Conservation (phyloP, 1,140 invertebrate genomes). For the Nasonia giraulti region DNA sequence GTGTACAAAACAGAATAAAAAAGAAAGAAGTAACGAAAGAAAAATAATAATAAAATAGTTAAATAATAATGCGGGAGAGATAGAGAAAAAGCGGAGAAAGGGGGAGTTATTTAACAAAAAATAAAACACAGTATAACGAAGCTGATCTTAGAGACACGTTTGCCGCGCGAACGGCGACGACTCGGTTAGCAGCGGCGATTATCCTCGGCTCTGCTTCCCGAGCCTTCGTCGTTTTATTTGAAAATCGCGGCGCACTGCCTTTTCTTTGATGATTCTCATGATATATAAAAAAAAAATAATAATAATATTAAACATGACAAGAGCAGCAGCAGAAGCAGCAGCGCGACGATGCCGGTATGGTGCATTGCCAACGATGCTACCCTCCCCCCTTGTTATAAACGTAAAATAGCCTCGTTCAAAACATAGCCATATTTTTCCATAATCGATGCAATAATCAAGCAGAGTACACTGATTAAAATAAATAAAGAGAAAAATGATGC, state of each 20-base stretch:
- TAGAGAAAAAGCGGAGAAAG: slow-evolving; percentile 46
- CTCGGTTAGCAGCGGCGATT: not conserved
- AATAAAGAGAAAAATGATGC: slow-evolving; percentile 49
- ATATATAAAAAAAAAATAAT: slow-evolving; percentile 17
- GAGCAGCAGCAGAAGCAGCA: slow-evolving; percentile 53
- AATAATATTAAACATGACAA: slow-evolving; percentile 53
- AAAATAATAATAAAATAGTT: slow-evolving; percentile 53
- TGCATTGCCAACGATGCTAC: slow-evolving; percentile 32
- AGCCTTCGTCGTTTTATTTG: not conserved
- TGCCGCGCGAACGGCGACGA: slow-evolving; percentile 29
- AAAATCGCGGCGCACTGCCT: slow-evolving; percentile 56
- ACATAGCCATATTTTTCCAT: slow-evolving; percentile 76
- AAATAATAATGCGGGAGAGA: slow-evolving; percentile 55
- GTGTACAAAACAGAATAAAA: slow-evolving; percentile 59
- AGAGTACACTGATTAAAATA: slow-evolving; percentile 60
- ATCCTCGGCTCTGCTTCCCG: not conserved
- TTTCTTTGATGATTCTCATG: slow-evolving; percentile 60
- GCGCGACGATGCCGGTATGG: slow-evolving; percentile 49
- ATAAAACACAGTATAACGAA: slow-evolving; percentile 41
- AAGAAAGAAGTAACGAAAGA: slow-evolving; percentile 48
- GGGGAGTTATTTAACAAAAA: slow-evolving; percentile 38
- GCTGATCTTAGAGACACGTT: slow-evolving; percentile 49
- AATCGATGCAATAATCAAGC: slow-evolving; percentile 72
- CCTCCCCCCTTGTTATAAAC: slow-evolving; percentile 69
- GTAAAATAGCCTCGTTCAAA: slow-evolving; percentile 58